phyloP scores from a whole-genome alignment of 35 echinoderm and acorn worm species.

The Eucidaris tribuloides region DNA sequence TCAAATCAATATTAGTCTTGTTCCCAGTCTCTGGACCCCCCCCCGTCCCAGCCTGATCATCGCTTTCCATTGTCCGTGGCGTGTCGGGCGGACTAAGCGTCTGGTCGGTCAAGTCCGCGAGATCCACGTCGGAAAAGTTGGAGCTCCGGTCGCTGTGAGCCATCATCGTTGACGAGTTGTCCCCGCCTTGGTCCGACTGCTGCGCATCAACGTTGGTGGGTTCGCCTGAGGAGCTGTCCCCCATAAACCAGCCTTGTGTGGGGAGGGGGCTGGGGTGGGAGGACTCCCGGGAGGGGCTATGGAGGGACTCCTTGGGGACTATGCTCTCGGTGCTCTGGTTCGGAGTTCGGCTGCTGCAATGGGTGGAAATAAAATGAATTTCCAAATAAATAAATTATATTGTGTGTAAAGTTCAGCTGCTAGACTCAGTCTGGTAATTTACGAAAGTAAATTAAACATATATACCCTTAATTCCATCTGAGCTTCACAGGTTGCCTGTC shows the following conservation, averaged over 20 bases:
- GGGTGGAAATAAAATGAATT: no score
- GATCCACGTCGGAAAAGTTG: neutral
- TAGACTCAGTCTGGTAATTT: no score
- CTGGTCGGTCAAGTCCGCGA: constrained; percentile 16
- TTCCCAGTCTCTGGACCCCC: neutral
- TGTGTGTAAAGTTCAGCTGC: no score
- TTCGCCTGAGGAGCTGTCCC: constrained; percentile 9
- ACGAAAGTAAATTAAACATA: no score
- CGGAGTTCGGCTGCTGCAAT: neutral
- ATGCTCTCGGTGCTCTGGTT: constrained; percentile 23
- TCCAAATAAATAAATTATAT: no score
- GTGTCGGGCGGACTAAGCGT: neutral
- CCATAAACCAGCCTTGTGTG: constrained; percentile 17
- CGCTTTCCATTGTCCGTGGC: neutral
- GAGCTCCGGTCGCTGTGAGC: constrained; percentile 2
- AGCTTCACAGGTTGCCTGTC: no score
- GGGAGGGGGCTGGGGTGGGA: neutral
- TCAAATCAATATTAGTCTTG: no score
- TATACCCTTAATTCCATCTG: no score
- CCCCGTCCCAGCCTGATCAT: neutral
- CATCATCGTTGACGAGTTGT: constrained; percentile 21
- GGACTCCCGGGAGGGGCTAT: neutral
- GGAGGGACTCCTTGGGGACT: constrained; percentile 6
- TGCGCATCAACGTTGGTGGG: neutral
- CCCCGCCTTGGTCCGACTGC: neutral